Base-by-base conservation (phyloP, 2,797 vertebrate species). In the Tenualosa ilisha region DNA sequence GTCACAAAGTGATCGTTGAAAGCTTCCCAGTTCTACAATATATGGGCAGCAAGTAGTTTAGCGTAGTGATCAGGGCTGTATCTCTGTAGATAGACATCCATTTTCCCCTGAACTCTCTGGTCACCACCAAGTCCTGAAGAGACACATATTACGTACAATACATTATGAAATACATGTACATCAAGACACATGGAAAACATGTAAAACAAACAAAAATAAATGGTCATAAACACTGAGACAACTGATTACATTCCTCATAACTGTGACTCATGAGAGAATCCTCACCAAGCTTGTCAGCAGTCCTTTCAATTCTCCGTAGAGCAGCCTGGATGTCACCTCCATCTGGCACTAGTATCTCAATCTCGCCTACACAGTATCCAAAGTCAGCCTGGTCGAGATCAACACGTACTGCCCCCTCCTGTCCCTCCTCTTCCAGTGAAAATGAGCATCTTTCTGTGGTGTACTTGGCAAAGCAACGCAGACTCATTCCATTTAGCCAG, bases 321-420 rank as follows among this genome's bases (percentile, higher is more conserved):
- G 95, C 95, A 59, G 89, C 86, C 43, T 91, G 88, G 82, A 94
- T 88, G 72, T 96, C 93, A 85, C 88, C 91, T 88, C 91, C 94
- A 40, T 95, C 93, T 31, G 94, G 89, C 81, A 96, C 63, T 3
- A 96, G 89, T 72, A 96, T 95, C 87, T 96, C 95, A 72, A 96
- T 94, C 89, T 96, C 96, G 75, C 96, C 96, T 46, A 96, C 94
- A 37, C 91, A 89, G 90, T 95, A 95, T 65, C 94, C 95, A 84
- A 96, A 96, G 90, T 96, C 95, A 26, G 94, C 94, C 84, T 94
- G 89, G 89, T 96, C 96, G 17, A 96, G 91, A 89, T 96, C 96
- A 81, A 96, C 88, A 84, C 90, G 92, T 84, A 95, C 92, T 3
- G 59, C 84, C 8, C 82, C 56, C 46, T 81, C 81, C 31, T 85